A percentile compares a stretch with the other conserved stretches of the same genome.
phyloP scores from a whole-genome alignment of 2,888 invertebrate species.

The Heliothis peltigera region DNA sequence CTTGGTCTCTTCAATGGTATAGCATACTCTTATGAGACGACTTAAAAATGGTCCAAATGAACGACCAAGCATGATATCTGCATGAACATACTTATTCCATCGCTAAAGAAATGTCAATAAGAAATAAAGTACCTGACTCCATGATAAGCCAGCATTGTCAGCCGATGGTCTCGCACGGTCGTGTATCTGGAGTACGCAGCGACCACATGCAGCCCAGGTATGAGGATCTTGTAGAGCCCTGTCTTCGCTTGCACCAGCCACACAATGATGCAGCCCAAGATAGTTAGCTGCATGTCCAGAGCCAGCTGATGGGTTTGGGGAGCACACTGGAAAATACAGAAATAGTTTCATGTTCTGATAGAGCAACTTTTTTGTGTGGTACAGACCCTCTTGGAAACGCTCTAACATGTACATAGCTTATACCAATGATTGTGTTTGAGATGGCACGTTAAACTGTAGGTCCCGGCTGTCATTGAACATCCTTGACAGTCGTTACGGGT shows the following conservation, averaged over 20 bases:
- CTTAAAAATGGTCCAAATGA: too few relatives aligned
- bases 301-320: slow-evolving; percentile 94
- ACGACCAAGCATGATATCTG: too few relatives aligned
- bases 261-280: slow-evolving; percentile 91
- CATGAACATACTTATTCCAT: too few relatives aligned
- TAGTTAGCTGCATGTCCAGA: slow-evolving; percentile 93
- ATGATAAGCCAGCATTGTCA: slow-evolving; percentile 92
- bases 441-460: too few relatives aligned
- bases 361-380: too few relatives aligned
- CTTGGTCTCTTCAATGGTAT: too few relatives aligned
- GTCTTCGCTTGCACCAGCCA: slow-evolving; percentile 91
- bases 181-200: slow-evolving; percentile 92
- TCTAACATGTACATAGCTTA: too few relatives aligned
- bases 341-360: not conserved
- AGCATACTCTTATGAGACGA: too few relatives aligned
- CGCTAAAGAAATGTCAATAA: not conserved
- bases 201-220: slow-evolving; percentile 89
- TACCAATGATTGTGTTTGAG: too few relatives aligned
- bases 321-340: slow-evolving; percentile 90
- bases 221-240: slow-evolving; percentile 87
- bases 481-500: too few relatives aligned
- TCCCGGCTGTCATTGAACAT: too few relatives aligned
- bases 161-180: slow-evolving; percentile 89
- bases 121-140: slow-evolving; percentile 90
- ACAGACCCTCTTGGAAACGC: too few relatives aligned